phyloP scores from a whole-genome alignment of 2,113 vertebrate species.

The Gracilinanus agilis region DNA sequence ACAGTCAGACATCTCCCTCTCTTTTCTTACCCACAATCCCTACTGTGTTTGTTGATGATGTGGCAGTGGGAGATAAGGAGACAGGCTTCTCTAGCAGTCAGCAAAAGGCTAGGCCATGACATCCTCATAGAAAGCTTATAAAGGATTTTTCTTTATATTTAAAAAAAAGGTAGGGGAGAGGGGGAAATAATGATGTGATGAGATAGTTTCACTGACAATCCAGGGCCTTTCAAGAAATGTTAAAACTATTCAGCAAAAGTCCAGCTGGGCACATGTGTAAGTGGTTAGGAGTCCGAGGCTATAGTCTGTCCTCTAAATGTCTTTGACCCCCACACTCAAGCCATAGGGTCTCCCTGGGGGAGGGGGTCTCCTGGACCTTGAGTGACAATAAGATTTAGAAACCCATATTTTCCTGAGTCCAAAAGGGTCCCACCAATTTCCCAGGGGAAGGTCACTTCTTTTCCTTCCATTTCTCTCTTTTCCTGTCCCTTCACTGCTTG shows the following conservation, averaged over 20 bases:
- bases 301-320: neutral
- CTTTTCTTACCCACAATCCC: neutral
- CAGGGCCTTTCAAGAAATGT: slow-evolving; percentile 10
- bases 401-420: neutral
- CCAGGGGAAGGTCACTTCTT: neutral
- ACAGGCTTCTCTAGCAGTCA: neutral
- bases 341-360: neutral
- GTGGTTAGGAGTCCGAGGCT: neutral
- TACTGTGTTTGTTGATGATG: neutral
- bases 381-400: neutral
- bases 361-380: neutral
- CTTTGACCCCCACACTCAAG: neutral
- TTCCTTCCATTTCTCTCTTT: neutral
- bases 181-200: neutral
- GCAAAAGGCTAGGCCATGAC: slow-evolving; percentile 12
- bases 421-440: neutral
- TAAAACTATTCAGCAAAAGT: neutral
- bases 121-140: neutral
- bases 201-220: neutral
- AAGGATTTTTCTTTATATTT: neutral
- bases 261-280: neutral
- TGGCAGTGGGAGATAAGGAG: neutral
- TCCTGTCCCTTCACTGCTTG: neutral
- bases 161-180: neutral
- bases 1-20: neutral